Conservation (phyloP, 37 sponge, comb jelly and placozoan species). For the Diacarnus erythraeanus region DNA sequence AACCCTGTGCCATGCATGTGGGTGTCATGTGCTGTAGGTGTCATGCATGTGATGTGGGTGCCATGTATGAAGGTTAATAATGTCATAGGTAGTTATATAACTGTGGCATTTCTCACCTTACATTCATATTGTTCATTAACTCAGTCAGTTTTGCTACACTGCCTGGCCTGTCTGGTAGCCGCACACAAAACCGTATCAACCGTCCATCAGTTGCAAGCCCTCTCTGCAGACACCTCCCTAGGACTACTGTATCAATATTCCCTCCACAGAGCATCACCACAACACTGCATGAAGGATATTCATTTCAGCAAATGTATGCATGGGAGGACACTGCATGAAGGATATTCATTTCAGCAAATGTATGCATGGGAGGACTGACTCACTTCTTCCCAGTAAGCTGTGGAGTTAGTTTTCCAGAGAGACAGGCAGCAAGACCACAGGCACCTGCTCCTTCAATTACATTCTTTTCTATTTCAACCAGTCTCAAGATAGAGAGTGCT, state of each 20-base stretch:
- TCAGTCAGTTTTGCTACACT: slow-evolving; percentile 59
- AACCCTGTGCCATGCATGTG: no score
- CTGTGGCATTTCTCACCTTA: slow-evolving; percentile 33
- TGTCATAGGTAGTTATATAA: background rate
- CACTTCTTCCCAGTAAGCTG: slow-evolving; percentile 84
- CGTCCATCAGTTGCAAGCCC: slow-evolving; percentile 86
- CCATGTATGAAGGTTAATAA: no score
- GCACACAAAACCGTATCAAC: slow-evolving; percentile 62
- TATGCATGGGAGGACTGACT: background rate
- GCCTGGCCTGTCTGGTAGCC: slow-evolving; percentile 71
- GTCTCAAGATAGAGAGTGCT: slow-evolving; percentile 76
- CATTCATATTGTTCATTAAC: slow-evolving; percentile 37
- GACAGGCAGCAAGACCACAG: slow-evolving; percentile 80
- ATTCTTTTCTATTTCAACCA: slow-evolving; percentile 83
- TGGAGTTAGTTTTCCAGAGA: slow-evolving; percentile 59
- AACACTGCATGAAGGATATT: slow-evolving; percentile 36
- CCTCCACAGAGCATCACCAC: slow-evolving; percentile 78
- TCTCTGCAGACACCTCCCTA: slow-evolving; percentile 85
- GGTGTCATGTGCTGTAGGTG: no score
- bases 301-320: background rate
- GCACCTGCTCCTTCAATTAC: slow-evolving; percentile 92
- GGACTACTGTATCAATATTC: slow-evolving; percentile 84
- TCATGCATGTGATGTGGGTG: no score
- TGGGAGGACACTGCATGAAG: background rate
- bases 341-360: background rate